These are phyloP conservation scores for Orthonyx spaldingii DNA, from an alignment of 2,113 vertebrate genomes.

Conservation along the genomic window DNA sequence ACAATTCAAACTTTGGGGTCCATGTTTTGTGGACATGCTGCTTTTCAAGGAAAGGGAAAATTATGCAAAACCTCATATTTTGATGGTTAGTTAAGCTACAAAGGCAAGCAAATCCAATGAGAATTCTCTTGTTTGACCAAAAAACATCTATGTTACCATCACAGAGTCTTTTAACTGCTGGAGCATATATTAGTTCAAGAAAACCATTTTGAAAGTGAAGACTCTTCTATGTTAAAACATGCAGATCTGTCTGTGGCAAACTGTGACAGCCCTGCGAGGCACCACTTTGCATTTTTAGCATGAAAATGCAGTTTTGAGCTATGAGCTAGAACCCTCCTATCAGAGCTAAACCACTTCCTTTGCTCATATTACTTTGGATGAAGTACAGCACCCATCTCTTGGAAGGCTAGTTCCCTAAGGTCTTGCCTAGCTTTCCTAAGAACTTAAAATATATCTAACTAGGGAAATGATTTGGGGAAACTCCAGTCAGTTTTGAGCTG, in stretches of 20 bases:
- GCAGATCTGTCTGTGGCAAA: not conserved
- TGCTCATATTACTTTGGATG: not conserved
- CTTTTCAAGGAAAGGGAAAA: not conserved
- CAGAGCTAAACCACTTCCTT: not conserved
- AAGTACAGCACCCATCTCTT: not conserved
- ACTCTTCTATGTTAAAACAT: not conserved
- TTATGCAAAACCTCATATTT: not conserved
- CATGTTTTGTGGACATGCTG: not conserved
- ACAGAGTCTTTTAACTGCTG: not conserved
- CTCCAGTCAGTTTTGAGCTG: not conserved
- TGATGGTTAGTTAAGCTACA: not conserved
- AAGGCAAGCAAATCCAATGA: not conserved
- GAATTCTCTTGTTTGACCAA: not conserved
- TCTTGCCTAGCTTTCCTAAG: not conserved
- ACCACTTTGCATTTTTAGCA: not conserved
- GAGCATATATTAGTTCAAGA: not conserved
- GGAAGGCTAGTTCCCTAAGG: not conserved
- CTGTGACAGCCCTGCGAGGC: not conserved
- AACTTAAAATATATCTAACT: not conserved
- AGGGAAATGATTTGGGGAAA: not conserved
- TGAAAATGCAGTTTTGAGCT: not conserved
- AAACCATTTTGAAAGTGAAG: not conserved
- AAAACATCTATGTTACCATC: not conserved
- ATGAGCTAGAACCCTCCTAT: not conserved
- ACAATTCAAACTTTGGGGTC: not conserved